A percentile compares a stretch with the other conserved stretches of the same genome.
Conservation (phyloP, 2,797 vertebrate species). For the Sorex maritimensis region DNA sequence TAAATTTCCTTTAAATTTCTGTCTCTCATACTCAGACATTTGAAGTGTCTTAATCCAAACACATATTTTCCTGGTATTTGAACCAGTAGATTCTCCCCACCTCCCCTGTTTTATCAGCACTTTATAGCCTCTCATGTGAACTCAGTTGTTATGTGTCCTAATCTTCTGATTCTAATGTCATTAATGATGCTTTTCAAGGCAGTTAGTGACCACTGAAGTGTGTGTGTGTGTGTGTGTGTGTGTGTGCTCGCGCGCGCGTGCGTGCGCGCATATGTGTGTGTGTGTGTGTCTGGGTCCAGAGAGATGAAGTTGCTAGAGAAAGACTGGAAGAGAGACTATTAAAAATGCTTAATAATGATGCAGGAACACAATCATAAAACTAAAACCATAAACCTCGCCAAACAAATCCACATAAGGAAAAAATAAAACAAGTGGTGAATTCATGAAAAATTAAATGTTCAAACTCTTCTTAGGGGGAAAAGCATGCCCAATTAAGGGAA, state of each 20-base stretch:
- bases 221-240: too few relatives aligned
- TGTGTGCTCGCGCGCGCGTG: too few relatives aligned
- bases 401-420: slow-evolving; percentile 21
- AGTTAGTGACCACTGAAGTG: background rate
- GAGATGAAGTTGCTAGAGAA: slow-evolving; percentile 24
- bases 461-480: slow-evolving; percentile 51
- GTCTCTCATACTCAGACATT: background rate
- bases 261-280: too few relatives aligned
- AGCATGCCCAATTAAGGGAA: background rate
- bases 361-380: slow-evolving; percentile 54
- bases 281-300: slow-evolving; percentile 46
- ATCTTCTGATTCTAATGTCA: background rate
- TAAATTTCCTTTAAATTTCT: slow-evolving; percentile 17
- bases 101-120: background rate
- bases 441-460: slow-evolving; percentile 41
- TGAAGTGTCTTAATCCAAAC: background rate
- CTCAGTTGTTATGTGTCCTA: background rate
- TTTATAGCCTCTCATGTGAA: slow-evolving; percentile 5
- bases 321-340: slow-evolving; percentile 33
- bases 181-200: slow-evolving; percentile 4
- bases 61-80: slow-evolving; percentile 3
- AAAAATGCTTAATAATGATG: slow-evolving; percentile 19
- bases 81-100: background rate
- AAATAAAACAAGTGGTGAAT: background rate
- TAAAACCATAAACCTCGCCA: background rate